Percentiles rank a stretch among this genome's conserved stretches.
Evolutionary conservation across 2,888 invertebrate species (phyloP).

Genomic region (Byasa hedistus): DNA sequence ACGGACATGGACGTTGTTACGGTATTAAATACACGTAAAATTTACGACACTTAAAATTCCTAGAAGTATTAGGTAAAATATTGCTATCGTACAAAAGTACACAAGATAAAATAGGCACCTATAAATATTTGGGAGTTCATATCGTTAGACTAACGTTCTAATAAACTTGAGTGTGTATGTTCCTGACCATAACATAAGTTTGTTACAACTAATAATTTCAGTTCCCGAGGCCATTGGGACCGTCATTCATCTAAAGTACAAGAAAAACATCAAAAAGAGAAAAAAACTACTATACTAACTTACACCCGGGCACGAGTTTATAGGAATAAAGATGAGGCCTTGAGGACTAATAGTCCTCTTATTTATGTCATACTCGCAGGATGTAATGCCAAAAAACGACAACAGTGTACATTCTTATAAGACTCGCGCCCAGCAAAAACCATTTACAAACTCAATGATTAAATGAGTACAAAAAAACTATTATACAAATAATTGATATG

Average conservation of each 20-base stretch:
- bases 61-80: too few species aligned
- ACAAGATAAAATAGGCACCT: too few species aligned
- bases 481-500: slow-evolving; percentile 62
- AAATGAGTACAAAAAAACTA: slow-evolving; percentile 65
- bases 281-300: slow-evolving; percentile 55
- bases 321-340: slow-evolving; percentile 43
- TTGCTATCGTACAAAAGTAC: too few species aligned
- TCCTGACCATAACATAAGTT: slow-evolving; percentile 34
- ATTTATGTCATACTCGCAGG: too few species aligned
- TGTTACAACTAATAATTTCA: slow-evolving; percentile 51
- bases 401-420: slow-evolving; percentile 42
- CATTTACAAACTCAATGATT: slow-evolving; percentile 75
- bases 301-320: slow-evolving; percentile 52
- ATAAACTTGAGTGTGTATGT: neutral
- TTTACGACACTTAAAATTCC: too few species aligned
- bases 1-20: too few species aligned
- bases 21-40: too few species aligned
- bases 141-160: slow-evolving; percentile 17
- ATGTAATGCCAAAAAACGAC: too few species aligned
- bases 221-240: slow-evolving; percentile 45
- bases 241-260: slow-evolving; percentile 45
- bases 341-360: too few species aligned
- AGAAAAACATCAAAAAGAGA: slow-evolving; percentile 62
- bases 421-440: slow-evolving; percentile 53
- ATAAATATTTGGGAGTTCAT: neutral